Base-by-base conservation (phyloP, 2,888 invertebrate species). In the Tetropium fuscum region DNA sequence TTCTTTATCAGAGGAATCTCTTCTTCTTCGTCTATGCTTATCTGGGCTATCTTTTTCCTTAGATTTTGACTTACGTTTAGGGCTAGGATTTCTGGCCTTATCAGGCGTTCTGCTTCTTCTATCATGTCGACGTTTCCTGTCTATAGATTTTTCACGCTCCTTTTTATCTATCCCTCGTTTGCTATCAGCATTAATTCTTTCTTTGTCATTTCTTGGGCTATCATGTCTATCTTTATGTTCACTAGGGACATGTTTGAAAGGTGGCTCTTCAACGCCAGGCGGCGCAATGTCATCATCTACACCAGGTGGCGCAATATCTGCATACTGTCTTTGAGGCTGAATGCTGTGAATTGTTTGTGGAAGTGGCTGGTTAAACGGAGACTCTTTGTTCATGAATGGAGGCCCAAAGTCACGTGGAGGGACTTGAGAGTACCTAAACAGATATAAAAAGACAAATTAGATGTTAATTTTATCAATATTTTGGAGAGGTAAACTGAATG, bases 251-350 rank as follows among this genome's bases (percentile, higher is more conserved):
- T 86, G 16, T 88, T 88, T 30, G 87, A 87, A 13, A 86, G 87
- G 85, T 3, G 88, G 87, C 72, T 88, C 87, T 58, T 86, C 85
- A 1, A 88, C 87, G 8, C 87, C 87, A 5, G 87, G 87, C 10
- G 87, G 87, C 56, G 85, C 83, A 36, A 87, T 85, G 69, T 87
- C 87, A 70, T 86, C 87, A 49, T 84, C 78, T 41, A 75, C 72
- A 19, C 77, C 70, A 7, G 74, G 71, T 2, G 77, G 73, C 32
- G 66, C 63, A 34, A 73, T 64, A 38, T 72, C 69, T 25, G 67
- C 69, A 68, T 53, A 72, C 57, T 58, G 71, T 49, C 68, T 53
- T 16, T 68, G 64, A 0, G 73, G 63, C 41, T 73, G 72, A 11
- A 74, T 63, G 30, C 59, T 67, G 32, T 71, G 75, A 15, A 74